Conservation (phyloP, 2,888 invertebrate genomes). For the Endomychus coccineus region DNA sequence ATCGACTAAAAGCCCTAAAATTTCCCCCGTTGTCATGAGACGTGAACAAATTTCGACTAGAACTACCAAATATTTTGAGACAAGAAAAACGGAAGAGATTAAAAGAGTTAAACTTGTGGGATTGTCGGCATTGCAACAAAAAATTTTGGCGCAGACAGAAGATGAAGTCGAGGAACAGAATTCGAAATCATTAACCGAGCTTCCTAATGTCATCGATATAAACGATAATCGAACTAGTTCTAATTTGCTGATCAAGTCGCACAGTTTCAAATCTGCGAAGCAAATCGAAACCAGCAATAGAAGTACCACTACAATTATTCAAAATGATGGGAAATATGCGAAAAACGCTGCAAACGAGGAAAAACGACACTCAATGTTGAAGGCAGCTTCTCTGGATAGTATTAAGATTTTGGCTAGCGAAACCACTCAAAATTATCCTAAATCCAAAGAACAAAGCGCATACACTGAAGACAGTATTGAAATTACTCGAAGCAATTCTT, state of each 20-base stretch:
- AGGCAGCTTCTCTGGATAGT: conserved; percentile 50
- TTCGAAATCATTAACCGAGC: conserved; percentile 39
- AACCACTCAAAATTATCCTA: too few relatives aligned
- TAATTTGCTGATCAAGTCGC: conserved; percentile 64
- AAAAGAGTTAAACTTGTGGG: conserved; percentile 46
- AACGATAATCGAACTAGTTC: conserved; percentile 60
- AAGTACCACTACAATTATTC: conserved; percentile 40
- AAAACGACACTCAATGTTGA: conserved; percentile 25
- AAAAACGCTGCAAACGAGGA: conserved; percentile 17
- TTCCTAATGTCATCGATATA: conserved; percentile 34
- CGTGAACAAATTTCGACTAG: conserved; percentile 14
- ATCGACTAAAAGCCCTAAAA: conserved; percentile 20
- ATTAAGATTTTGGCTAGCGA: conserved; percentile 47
- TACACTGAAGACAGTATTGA: too few relatives aligned
- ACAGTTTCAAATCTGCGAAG: conserved; percentile 52
- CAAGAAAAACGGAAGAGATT: conserved; percentile 26
- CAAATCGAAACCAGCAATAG: conserved; percentile 2
- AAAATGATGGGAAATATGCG: conserved; percentile 35
- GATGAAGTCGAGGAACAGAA: conserved; percentile 27
- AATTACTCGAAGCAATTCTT: too few relatives aligned
- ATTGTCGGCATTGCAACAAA: conserved; percentile 50
- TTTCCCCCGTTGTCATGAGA: conserved; percentile 24
- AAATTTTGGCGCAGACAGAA: conserved; percentile 44
- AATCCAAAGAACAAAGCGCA: too few relatives aligned
- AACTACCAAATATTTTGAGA: conserved; percentile 19